A percentile compares a stretch with the other conserved stretches of the same genome.
Conservation (phyloP, 2,888 invertebrate species). For the Sphaeridia pumilis region DNA sequence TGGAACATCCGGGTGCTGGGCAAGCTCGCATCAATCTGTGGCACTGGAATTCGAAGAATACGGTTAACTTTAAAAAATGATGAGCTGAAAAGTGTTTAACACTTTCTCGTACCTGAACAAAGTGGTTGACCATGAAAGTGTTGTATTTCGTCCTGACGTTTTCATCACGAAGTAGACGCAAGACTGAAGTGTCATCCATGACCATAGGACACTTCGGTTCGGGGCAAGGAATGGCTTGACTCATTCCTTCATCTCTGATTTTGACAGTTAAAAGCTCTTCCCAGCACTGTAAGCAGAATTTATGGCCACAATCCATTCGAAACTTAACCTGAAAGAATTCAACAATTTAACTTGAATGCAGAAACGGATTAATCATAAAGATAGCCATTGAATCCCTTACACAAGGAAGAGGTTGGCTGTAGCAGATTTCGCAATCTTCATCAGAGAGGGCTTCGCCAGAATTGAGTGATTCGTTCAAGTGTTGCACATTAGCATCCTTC, state of each 20-base stretch:
- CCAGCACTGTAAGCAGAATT: constrained; percentile 92
- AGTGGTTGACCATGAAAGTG: constrained; percentile 93
- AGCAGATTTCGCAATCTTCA: constrained; percentile 31
- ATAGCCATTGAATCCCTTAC: neutral
- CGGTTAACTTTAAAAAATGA: too few relatives aligned
- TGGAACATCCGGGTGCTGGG: constrained; percentile 92
- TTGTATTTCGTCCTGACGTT: constrained; percentile 86
- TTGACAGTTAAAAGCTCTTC: constrained; percentile 91
- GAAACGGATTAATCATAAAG: neutral
- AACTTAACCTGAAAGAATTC: constrained; percentile 66
- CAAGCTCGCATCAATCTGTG: constrained; percentile 93
- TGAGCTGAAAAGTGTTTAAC: too few relatives aligned
- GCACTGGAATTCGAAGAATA: constrained; percentile 54
- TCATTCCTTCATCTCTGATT: constrained; percentile 93
- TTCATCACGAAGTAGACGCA: constrained; percentile 73
- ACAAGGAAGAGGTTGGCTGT: neutral
- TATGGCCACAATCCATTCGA: constrained; percentile 84
- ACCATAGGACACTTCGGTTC: constrained; percentile 92
- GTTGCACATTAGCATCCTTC: constrained; percentile 83
- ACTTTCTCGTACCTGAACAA: constrained; percentile 94
- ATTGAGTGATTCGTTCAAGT: constrained; percentile 51
- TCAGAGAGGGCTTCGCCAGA: neutral
- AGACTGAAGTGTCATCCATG: constrained; percentile 91
- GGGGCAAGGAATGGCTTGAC: constrained; percentile 90
- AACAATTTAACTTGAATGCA: neutral